phyloP scores from a whole-genome alignment of 2,113 vertebrate genomes.

The Muntiacus reevesi region DNA sequence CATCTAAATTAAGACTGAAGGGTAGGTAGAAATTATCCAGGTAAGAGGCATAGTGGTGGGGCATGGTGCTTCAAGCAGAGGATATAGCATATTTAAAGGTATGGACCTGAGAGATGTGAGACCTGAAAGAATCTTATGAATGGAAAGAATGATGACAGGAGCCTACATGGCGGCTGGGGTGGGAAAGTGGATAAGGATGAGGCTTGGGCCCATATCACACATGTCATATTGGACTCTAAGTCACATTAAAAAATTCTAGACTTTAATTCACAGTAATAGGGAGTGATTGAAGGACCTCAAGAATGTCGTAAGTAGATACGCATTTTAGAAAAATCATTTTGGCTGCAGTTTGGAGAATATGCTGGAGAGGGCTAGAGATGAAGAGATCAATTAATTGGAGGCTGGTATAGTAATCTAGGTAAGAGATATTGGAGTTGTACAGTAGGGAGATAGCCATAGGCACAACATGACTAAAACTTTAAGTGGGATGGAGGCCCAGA shows the following conservation, averaged over 20 bases:
- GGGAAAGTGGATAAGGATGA: background rate
- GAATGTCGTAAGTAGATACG: background rate
- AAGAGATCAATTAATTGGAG: background rate
- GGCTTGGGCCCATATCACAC: background rate
- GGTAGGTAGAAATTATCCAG: background rate
- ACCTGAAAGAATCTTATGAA: background rate
- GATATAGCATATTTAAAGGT: background rate
- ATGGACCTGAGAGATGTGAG: background rate
- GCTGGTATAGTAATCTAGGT: background rate
- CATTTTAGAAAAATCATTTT: background rate
- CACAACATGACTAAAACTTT: background rate
- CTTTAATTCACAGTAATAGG: background rate
- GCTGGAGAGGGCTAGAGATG: background rate
- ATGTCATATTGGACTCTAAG: background rate
- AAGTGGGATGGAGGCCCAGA: background rate
- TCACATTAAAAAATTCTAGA: background rate
- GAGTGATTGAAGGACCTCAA: background rate
- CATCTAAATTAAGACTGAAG: background rate
- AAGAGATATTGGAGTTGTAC: background rate
- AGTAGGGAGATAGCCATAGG: background rate
- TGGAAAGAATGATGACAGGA: background rate
- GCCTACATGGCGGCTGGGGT: background rate
- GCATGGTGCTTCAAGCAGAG: background rate
- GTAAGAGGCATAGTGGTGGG: background rate
- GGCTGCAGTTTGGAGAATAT: background rate